Base-by-base conservation (phyloP, 1,140 invertebrate species). In the Zaprionus camerounensis region DNA sequence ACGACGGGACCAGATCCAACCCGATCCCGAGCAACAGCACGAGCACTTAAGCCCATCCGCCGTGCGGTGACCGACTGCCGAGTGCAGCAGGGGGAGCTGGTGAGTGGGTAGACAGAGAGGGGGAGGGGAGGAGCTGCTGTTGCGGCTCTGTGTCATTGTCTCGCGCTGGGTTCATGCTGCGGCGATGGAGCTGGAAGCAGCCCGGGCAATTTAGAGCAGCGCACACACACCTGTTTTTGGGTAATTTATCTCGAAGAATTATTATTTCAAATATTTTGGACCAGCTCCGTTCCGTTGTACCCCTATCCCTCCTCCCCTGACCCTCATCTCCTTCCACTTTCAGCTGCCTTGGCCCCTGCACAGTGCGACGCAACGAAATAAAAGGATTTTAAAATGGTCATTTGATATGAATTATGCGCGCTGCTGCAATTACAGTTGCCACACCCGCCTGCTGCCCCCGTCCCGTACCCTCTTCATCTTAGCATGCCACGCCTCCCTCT, bases 211-310 rank as follows among this genome's bases (percentile, higher is more conserved):
- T 88, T 90, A 90, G 81, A 85, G 81, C 57, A 67, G 55, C 59
- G 56, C 65, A 81, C 79, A 81, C 71, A 91, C 91, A 92, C 91
- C 85, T 92, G 91, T 91, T 91, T 92, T 91, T 80, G 82, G 81
- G 91, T 85, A 92, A 92, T 92, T 92, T 92, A 92, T 92, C 91
- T 92, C 91, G 91, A 92, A 92, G 91, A 92, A 92, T 92, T 92
- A 92, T 92, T 92, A 92, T 92, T 92, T 92, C 91, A 92, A 92
- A 92, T 91, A 87, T 92, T 92, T 91, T 83, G 66, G 78, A 20
- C 46, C 20, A 51, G 46, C 44, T 2, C n/a, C 44, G 6, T 20
- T 22, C 17, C 24, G 49, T 31, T 12, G 24, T n/a, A 22, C 57
- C 44, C 59, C 7, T 46, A 58, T 11, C 51, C 74, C 26, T 59